Conservation (phyloP, 2,113 vertebrate species). For the Eptesicus fuscus region DNA sequence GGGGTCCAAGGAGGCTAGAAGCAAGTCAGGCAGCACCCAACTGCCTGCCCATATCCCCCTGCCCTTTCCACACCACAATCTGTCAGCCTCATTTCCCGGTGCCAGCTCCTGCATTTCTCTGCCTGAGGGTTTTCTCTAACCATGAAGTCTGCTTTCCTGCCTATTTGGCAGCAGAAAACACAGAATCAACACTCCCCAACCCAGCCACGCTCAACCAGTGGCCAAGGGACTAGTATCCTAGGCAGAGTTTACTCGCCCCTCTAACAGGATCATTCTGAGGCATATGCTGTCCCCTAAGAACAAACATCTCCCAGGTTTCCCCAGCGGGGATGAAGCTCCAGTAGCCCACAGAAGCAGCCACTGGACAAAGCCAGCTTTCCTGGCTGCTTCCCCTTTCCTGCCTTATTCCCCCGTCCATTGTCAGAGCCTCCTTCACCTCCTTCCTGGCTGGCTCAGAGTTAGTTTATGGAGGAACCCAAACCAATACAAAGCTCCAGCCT, state of each 20-base stretch:
- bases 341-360: not conserved
- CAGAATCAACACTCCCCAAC: not conserved
- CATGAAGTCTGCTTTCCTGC: not conserved
- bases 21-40: not conserved
- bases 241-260: not conserved
- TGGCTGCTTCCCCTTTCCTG: not conserved
- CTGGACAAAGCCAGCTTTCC: not conserved
- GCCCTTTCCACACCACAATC: not conserved
- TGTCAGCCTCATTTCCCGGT: not conserved
- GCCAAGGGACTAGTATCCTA: not conserved
- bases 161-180: not conserved
- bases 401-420: not conserved
- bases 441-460: not conserved
- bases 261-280: not conserved
- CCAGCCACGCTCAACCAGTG: not conserved
- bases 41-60: too few species aligned
- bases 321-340: not conserved
- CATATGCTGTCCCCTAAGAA: not conserved
- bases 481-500: not conserved
- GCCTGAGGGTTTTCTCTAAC: not conserved
- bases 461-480: not conserved
- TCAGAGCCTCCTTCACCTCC: not conserved
- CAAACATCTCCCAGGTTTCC: not conserved
- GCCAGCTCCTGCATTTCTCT: not conserved
- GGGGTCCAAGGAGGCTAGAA: not conserved